phyloP scores from a whole-genome alignment of 2,113 vertebrate species.

The Leuciscus idus region DNA sequence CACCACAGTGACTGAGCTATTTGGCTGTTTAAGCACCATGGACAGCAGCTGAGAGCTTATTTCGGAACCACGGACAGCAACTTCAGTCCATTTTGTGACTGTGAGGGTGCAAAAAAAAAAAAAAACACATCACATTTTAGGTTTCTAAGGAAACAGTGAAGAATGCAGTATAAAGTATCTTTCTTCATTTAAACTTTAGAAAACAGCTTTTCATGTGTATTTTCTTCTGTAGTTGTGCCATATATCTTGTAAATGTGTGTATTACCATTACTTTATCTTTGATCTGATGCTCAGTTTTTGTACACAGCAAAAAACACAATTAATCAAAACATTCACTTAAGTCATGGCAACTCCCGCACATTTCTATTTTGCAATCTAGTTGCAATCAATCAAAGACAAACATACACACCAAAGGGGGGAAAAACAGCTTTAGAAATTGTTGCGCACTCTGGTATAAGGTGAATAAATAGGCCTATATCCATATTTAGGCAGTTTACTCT shows the following conservation, averaged over 20 bases:
- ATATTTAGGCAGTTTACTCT: background rate
- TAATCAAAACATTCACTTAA: slow-evolving; percentile 1
- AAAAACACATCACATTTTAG: background rate
- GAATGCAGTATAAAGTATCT: background rate
- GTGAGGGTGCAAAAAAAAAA: background rate
- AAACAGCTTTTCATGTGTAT: background rate
- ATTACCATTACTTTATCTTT: background rate
- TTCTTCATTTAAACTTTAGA: background rate
- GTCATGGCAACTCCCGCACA: slow-evolving; percentile 5
- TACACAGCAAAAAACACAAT: background rate
- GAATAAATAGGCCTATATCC: background rate
- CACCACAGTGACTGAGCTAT: background rate
- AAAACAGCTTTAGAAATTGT: background rate
- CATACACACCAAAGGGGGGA: background rate
- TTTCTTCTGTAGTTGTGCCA: background rate
- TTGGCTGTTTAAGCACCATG: background rate
- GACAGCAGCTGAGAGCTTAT: background rate
- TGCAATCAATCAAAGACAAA: slow-evolving; percentile 8
- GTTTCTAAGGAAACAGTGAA: background rate
- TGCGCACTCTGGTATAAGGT: background rate
- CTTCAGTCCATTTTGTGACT: background rate
- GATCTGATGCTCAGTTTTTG: background rate
- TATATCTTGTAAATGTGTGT: background rate
- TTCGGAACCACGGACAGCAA: slow-evolving; percentile 20
- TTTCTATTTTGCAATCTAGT: background rate